Evolutionary conservation across 2,888 invertebrate species (phyloP).

Genomic region (Osmoderma eremita): DNA sequence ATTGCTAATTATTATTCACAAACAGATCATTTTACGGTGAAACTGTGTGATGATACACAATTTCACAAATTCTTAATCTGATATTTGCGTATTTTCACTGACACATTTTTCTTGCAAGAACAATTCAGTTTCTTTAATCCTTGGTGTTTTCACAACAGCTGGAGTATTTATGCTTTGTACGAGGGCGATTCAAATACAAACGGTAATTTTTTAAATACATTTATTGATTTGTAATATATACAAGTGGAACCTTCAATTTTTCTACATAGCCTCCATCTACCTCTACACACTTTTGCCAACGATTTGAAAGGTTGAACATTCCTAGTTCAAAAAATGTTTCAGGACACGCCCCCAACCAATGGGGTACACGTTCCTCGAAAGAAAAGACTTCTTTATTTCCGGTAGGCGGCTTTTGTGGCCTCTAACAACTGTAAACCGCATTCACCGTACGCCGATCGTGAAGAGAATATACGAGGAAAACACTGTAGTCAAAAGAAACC

Average conservation of each 20-base stretch:
- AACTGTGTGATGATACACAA: too few species aligned
- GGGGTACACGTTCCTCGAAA: not conserved
- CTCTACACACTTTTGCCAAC: not conserved
- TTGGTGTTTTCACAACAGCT: too few species aligned
- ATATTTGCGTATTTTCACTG: too few species aligned
- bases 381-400: too few species aligned
- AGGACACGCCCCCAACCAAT: not conserved
- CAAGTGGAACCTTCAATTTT: constrained; percentile 3
- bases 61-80: too few species aligned
- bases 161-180: too few species aligned
- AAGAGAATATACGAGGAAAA: constrained; percentile 3
- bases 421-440: not conserved
- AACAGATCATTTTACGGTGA: too few species aligned
- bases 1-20: too few species aligned
- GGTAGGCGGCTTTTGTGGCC: not conserved
- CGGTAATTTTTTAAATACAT: constrained; percentile 1
- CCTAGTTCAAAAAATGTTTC: not conserved
- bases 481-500: too few species aligned
- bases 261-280: not conserved
- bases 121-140: too few species aligned
- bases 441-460: not conserved
- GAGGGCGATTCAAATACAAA: not conserved
- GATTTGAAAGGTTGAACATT: not conserved
- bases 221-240: not conserved
- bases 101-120: too few species aligned